These are phyloP conservation scores for Thamnophis elegans DNA, from an alignment of 2,797 vertebrate species.

Conservation along the genomic window DNA sequence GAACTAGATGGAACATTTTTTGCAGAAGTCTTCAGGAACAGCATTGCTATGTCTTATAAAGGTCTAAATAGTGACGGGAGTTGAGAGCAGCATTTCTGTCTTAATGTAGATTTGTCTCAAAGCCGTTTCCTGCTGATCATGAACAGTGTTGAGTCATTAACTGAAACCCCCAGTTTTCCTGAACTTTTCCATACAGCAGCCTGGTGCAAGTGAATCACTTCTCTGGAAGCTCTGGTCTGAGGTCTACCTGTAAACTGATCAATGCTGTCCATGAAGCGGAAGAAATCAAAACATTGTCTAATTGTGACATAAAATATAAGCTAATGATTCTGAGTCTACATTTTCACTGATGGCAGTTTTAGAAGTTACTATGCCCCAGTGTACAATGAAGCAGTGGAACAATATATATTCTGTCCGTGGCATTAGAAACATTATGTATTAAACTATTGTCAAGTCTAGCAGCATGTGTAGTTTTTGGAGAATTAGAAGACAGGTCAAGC, in stretches of 20 bases:
- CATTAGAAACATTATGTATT: not conserved
- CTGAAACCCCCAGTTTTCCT: not conserved
- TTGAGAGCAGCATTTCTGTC: not conserved
- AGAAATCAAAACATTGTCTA: not conserved
- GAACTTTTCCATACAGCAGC: not conserved
- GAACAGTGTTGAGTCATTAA: not conserved
- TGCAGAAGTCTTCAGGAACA: not conserved
- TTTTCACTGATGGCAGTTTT: not conserved
- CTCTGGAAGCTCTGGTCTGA: not conserved
- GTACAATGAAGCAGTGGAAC: conserved; percentile 3
- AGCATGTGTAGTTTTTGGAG: not conserved
- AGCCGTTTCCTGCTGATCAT: not conserved
- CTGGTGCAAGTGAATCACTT: not conserved
- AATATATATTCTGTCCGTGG: not conserved
- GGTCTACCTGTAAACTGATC: not conserved
- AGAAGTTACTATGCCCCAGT: not conserved
- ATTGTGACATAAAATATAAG: not conserved
- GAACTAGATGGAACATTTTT: not conserved
- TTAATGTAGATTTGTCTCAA: not conserved
- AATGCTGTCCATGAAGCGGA: not conserved
- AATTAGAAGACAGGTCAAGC: not conserved
- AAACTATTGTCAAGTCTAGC: not conserved
- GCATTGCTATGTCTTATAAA: not conserved
- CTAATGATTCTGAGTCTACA: not conserved
- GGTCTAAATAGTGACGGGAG: not conserved